Evolutionary conservation across 2,797 vertebrate genomes (phyloP).

Genomic region (Nannoperca obscura): DNA sequence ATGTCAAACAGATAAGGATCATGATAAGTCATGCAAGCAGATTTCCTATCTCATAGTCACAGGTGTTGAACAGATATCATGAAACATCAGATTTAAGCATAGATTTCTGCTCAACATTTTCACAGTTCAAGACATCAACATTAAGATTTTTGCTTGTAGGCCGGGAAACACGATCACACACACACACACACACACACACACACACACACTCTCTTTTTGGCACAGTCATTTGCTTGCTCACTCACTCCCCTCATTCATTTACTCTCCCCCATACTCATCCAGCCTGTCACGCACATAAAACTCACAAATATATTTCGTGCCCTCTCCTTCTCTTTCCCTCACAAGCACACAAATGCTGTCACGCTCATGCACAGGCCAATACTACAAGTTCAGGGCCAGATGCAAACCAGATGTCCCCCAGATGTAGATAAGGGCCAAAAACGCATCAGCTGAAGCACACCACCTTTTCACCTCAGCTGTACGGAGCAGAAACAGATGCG

Average conservation of each 20-base stretch:
- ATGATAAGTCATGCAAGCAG: too few relatives aligned
- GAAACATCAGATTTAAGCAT: too few relatives aligned
- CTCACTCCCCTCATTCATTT: conserved; percentile 12
- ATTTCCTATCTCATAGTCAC: too few relatives aligned
- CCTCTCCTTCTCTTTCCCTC: conserved; percentile 53
- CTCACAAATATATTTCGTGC: conserved; percentile 19
- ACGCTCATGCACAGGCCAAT: conserved; percentile 39
- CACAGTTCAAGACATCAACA: too few relatives aligned
- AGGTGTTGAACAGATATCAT: too few relatives aligned
- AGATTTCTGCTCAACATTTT: too few relatives aligned
- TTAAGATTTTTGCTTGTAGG: neutral
- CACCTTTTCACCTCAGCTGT: conserved; percentile 71
- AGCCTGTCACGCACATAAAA: conserved; percentile 33
- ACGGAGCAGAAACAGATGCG: conserved; percentile 53
- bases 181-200: neutral
- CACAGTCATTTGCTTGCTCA: conserved; percentile 5
- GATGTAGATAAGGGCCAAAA: conserved; percentile 69
- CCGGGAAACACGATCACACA: conserved; percentile 7
- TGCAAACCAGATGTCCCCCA: conserved; percentile 78
- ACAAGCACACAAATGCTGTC: conserved; percentile 36
- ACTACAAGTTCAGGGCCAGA: conserved; percentile 49
- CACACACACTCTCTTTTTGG: neutral
- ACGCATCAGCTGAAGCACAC: conserved; percentile 69
- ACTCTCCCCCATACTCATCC: neutral
- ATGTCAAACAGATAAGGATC: too few relatives aligned